Evolutionary conservation across 1,140 invertebrate genomes (phyloP).

Genomic region (Drosophila willistoni): DNA sequence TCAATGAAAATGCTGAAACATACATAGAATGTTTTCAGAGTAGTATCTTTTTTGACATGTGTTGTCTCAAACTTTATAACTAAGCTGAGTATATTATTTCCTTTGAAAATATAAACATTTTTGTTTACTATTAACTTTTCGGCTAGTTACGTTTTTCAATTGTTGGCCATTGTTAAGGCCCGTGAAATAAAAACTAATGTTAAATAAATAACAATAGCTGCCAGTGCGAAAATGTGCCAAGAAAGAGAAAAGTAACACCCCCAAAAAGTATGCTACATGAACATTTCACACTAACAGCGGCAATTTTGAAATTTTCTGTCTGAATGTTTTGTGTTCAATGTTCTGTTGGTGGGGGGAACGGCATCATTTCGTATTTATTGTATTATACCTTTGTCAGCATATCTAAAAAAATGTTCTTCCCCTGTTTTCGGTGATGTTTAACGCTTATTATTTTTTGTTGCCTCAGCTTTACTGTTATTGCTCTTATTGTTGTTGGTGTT

Average conservation of each 20-base stretch:
- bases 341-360: background rate
- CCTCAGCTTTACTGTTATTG: constrained; percentile 72
- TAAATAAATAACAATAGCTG: constrained; percentile 74
- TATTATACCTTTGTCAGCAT: constrained; percentile 78
- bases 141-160: constrained; percentile 19
- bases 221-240: constrained; percentile 56
- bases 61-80: no score
- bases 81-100: no score
- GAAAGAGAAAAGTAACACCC: constrained; percentile 31
- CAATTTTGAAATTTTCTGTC: constrained; percentile 28
- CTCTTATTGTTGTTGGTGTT: constrained; percentile 42
- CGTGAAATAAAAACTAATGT: constrained; percentile 75
- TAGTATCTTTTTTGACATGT: background rate
- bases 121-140: constrained; percentile 3
- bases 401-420: constrained; percentile 71
- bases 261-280: constrained; percentile 63
- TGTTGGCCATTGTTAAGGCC: constrained; percentile 44
- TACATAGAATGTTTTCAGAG: no score
- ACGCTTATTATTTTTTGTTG: constrained; percentile 81
- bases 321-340: background rate
- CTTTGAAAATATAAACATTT: background rate
- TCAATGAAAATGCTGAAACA: no score
- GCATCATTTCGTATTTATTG: constrained; percentile 79
- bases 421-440: constrained; percentile 65
- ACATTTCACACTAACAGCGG: constrained; percentile 68